Base-by-base conservation (phyloP, 2,888 invertebrate species). In the Cataglyphis livida region DNA sequence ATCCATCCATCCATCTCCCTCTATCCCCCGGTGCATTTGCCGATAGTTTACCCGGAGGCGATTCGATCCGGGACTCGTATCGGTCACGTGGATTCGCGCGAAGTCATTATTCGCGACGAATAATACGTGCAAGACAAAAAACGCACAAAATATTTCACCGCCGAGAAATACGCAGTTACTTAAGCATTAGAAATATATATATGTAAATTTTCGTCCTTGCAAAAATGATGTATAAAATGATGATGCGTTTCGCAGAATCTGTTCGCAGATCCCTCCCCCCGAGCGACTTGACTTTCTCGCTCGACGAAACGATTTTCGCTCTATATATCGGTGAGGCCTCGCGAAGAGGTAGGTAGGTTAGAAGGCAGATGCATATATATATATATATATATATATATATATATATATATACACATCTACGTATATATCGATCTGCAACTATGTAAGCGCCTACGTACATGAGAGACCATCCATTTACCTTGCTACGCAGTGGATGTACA, bases 251-350 rank as follows among this genome's bases (percentile, higher is more conserved):
- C 18, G 35, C 32, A 44, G n/a, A 59, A 28, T 2, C 35, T n/a
- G 51, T 48, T 62, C 35, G 44, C 74, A 38, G n/a, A 65, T n/a
- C 12, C 6, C 21, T 0, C 1, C 65, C 15, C 15, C n/a, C 28
- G 25, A 54, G 38, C 12, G 66, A 7, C 35, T 38, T 66, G 68
- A 70, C 83, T 84, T 82, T 81, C 85, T 66, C 73, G 62, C 82
- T 84, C 83, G 41, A 82, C 62, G 73, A 82, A 79, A 85, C 83
- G 84, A 87, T 87, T 87, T 87, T 85, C 82, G 85, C 82, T 85
- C 84, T 75, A 75, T 75, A 86, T 78, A 75, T 71, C 73, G 32
- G 35, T 75, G 71, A 6, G 12, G 76, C 87, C 76, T 83, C 82
- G 73, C 59, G 25, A 84, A 87, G 87, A 87, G 87, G 83, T 84